Evolutionary conservation across 2,888 invertebrate genomes (phyloP).

Genomic region (Homarus gammarus): DNA sequence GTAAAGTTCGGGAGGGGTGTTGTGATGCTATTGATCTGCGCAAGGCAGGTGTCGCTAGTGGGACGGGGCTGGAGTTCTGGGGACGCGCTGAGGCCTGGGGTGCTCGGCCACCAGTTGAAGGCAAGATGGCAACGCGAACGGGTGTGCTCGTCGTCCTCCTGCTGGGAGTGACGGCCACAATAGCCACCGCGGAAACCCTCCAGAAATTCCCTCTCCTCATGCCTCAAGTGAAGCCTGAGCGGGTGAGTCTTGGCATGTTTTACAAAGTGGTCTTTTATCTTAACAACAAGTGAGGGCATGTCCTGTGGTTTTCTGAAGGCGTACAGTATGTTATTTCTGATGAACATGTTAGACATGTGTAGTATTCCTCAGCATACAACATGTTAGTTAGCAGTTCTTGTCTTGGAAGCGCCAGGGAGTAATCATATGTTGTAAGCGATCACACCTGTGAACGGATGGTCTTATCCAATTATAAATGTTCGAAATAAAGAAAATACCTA

Average conservation of each 20-base stretch:
- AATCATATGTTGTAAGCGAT: too few species aligned
- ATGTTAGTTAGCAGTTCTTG: too few species aligned
- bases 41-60: not conserved
- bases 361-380: too few species aligned
- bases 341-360: too few species aligned
- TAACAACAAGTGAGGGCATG: too few species aligned
- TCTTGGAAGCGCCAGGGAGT: too few species aligned
- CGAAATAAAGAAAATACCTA: too few species aligned
- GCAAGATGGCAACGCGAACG: slow-evolving; percentile 46
- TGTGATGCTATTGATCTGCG: slow-evolving; percentile 14
- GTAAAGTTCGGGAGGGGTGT: slow-evolving; percentile 11
- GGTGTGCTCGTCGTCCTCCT: not conserved
- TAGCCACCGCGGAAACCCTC: slow-evolving; percentile 21
- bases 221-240: slow-evolving; percentile 77
- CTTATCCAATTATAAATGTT: too few species aligned
- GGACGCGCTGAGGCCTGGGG: not conserved
- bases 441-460: too few species aligned
- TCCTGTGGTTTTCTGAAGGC: too few species aligned
- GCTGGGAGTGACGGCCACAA: slow-evolving; percentile 23
- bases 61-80: not conserved
- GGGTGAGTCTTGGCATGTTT: slow-evolving; percentile 76
- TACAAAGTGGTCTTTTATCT: too few species aligned
- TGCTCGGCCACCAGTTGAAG: slow-evolving; percentile 66
- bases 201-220: slow-evolving; percentile 77
- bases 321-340: too few species aligned